Conservation (phyloP, 2,888 invertebrate species). For the Agapostemon virescens region DNA sequence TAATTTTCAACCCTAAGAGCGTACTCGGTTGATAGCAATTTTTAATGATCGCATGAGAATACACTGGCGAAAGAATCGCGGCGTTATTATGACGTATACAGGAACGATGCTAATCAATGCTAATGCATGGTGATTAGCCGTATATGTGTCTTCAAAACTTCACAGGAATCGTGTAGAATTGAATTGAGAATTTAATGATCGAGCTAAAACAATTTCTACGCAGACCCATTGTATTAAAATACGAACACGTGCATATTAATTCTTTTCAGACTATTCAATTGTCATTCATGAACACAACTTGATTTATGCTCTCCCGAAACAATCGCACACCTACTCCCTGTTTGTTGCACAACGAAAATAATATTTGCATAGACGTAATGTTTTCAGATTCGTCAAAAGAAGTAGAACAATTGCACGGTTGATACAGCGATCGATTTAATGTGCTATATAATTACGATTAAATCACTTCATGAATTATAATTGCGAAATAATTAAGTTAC, state of each 20-base stretch:
- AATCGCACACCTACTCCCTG: not conserved
- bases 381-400: not conserved
- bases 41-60: slow-evolving; percentile 36
- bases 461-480: not conserved
- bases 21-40: slow-evolving; percentile 17
- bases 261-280: not conserved
- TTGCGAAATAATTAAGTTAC: not conserved
- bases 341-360: slow-evolving; percentile 1
- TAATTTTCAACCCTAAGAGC: not conserved
- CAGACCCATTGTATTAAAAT: slow-evolving; percentile 19
- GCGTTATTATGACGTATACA: slow-evolving; percentile 22
- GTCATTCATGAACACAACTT: not conserved
- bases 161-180: not conserved
- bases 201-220: slow-evolving; percentile 6
- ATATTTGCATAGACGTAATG: not conserved
- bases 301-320: not conserved
- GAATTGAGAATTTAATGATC: slow-evolving; percentile 4
- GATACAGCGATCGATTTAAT: not conserved
- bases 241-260: slow-evolving; percentile 5
- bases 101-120: slow-evolving; percentile 31
- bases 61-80: slow-evolving; percentile 8
- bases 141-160: slow-evolving; percentile 28
- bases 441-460: not conserved
- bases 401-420: not conserved
- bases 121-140: slow-evolving; percentile 31